Percentiles rank a stretch among this genome's conserved stretches.
phyloP scores from a whole-genome alignment of 2,113 vertebrate species.

The Oryzias curvinotus region DNA sequence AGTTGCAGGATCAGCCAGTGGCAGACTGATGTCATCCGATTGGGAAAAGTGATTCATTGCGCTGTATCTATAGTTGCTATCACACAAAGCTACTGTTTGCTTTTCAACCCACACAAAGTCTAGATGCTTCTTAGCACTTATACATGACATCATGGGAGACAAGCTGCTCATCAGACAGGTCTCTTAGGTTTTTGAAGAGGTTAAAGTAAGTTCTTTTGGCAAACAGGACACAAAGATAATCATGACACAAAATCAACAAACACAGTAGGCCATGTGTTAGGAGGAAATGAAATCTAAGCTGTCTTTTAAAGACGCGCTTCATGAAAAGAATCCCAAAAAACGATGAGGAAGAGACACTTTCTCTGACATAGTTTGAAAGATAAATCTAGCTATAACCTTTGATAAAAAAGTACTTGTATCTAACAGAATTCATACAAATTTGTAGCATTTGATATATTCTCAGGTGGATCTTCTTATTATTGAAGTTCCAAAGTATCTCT shows the following conservation, averaged over 20 bases:
- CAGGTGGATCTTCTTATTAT: conserved; percentile 3
- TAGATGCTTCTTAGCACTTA: conserved; percentile 64
- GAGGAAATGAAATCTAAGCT: conserved; percentile 55
- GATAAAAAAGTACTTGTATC: conserved; percentile 16
- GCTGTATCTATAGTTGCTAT: conserved; percentile 47
- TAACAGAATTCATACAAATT: neutral
- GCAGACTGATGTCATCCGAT: conserved; percentile 66
- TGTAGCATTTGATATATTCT: conserved; percentile 1
- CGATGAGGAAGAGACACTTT: conserved; percentile 16
- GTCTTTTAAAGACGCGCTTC: conserved; percentile 38
- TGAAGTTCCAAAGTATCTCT: conserved; percentile 10
- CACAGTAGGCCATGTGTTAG: conserved; percentile 41
- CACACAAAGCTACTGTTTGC: conserved; percentile 57
- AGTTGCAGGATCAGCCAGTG: conserved; percentile 30
- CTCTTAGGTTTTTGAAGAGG: neutral
- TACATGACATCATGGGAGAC: conserved; percentile 66
- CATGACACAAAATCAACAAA: neutral
- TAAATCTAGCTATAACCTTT: conserved; percentile 10
- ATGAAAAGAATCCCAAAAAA: conserved; percentile 34
- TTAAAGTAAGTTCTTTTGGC: neutral
- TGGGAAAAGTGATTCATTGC: conserved; percentile 34
- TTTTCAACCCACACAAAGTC: conserved; percentile 50
- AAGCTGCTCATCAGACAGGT: conserved; percentile 36
- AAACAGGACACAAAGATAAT: conserved; percentile 4
- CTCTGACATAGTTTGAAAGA: conserved; percentile 34